Base-by-base conservation (phyloP, 2,888 invertebrate species). In the Saturnia pavonia region DNA sequence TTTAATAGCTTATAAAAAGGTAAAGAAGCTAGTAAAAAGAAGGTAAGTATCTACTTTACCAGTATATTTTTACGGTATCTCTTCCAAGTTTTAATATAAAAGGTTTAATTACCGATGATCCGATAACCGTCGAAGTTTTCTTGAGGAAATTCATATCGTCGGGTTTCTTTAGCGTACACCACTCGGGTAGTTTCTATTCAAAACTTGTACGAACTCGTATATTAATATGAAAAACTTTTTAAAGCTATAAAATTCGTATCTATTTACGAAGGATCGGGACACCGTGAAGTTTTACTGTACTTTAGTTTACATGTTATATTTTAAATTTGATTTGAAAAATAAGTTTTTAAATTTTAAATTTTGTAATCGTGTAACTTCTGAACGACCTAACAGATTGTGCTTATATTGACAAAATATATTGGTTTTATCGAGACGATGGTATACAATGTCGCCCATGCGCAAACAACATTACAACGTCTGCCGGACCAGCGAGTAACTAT, bases 201-300 rank as follows among this genome's bases (percentile, higher is more conserved):
- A 60, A 60, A 60, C 57, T 60, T 60, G 27, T 22, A 57, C 25
- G 12, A 57, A 57, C 11, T 25, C 25, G 57, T 60, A 74, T 67
- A 72, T 74, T 76, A 69, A 73, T 75, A 65, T 71, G 74, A 25
- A 78, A 76, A 79, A 70, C 79, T 78, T 74, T 71, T 25, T 74
- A 76, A 60, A 11, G 14, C 14, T 71, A 69, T 67, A 65, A 69
- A 71, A 45, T 70, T 68, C 43, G 34, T 11, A 67, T 70, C n/a
- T n/a, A n/a, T n/a, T n/a, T 69, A 71, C 73, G 60, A 71, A 76
- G 73, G 70, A 25, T 4, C 27, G 57, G 48, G 48, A 27, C 57
- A 48, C 27, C n/a, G 34, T 27, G 34, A 34, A 12, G 65, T 11
- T 19, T 12, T 63, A 34, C 6, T 34, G 63, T 65, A 48, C 65